Evolutionary conservation across 2,888 invertebrate genomes (phyloP).

Genomic region (Oscheius myriophilus): DNA sequence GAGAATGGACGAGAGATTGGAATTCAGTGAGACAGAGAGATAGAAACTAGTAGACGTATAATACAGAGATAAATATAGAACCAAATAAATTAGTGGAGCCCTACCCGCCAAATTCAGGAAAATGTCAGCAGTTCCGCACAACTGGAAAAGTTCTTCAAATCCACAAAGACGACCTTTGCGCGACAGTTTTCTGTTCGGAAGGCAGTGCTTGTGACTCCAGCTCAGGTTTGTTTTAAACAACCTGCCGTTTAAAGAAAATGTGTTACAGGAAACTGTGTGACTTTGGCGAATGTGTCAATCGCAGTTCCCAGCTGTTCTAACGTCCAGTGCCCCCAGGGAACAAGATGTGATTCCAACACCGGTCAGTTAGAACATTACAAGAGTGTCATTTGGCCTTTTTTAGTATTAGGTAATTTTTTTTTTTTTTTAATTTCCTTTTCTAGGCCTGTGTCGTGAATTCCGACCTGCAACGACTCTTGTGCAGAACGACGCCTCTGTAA

Average conservation of each 20-base stretch:
- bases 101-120: too few relatives aligned
- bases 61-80: background rate
- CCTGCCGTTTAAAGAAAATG: background rate
- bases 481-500: background rate
- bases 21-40: too few relatives aligned
- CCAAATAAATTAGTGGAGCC: too few relatives aligned
- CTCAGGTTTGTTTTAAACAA: background rate
- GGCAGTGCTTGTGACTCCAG: conserved; percentile 17
- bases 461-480: background rate
- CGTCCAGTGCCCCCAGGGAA: conserved; percentile 26
- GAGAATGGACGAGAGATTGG: too few relatives aligned
- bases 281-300: background rate
- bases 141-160: conserved; percentile 1
- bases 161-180: conserved; percentile 22
- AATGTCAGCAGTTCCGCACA: conserved; percentile 12
- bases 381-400: too few relatives aligned
- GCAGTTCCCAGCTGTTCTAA: conserved; percentile 5
- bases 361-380: too few relatives aligned
- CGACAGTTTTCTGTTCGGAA: conserved; percentile 17
- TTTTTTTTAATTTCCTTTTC: background rate
- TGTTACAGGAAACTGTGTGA: conserved; percentile 1
- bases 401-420: background rate
- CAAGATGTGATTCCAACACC: conserved; percentile 21
- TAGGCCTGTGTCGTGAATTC: background rate
- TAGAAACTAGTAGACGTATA: background rate